phyloP scores from a whole-genome alignment of 1,140 invertebrate species.

The Drusus annulatus region DNA sequence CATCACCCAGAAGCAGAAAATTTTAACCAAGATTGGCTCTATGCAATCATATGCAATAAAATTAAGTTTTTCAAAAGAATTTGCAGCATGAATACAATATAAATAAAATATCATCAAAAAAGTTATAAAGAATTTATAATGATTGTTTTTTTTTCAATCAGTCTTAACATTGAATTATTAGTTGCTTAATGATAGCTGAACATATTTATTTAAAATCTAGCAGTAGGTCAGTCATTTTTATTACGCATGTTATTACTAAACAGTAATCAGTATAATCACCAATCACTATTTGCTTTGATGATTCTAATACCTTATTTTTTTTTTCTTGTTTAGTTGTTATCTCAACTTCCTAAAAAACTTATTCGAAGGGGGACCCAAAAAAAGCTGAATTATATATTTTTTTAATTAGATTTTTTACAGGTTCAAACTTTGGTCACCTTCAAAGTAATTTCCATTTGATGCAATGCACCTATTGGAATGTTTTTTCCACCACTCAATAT shows the following conservation, averaged over 20 bases:
- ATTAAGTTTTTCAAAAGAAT: conserved; percentile 30
- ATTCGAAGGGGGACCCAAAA: background rate
- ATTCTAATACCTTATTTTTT: background rate
- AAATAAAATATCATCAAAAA: no score
- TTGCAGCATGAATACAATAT: conserved; percentile 27
- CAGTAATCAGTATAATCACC: background rate
- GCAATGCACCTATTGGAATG: no score
- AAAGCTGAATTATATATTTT: no score
- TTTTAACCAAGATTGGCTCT: conserved; percentile 31
- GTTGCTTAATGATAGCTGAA: no score
- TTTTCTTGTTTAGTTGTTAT: background rate
- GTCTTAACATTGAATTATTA: no score
- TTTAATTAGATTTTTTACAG: no score
- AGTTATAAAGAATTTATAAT: no score
- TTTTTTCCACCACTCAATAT: no score
- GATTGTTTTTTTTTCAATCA: no score
- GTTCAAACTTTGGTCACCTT: no score
- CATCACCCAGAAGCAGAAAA: background rate
- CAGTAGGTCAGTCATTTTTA: background rate
- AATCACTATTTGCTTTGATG: background rate
- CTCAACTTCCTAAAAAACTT: background rate
- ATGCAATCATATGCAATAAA: conserved; percentile 28
- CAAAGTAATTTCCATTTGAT: no score
- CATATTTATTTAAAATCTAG: background rate
- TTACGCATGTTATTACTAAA: no score